phyloP scores from a whole-genome alignment of 92 coral and sea anemone species.

The Blastomussa wellsi region DNA sequence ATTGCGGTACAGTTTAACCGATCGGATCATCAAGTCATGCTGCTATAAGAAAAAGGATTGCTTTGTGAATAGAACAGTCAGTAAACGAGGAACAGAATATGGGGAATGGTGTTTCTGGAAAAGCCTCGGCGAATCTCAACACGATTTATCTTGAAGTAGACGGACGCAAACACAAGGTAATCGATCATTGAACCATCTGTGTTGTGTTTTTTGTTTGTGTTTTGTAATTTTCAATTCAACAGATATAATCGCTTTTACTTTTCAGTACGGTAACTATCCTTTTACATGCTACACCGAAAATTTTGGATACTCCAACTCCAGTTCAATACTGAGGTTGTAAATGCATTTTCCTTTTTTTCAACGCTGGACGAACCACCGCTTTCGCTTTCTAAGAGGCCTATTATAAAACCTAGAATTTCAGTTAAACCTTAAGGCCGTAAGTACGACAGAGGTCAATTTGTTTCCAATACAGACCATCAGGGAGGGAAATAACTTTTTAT shows the following conservation, averaged over 20 bases:
- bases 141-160: conserved; percentile 22
- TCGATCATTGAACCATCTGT: neutral
- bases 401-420: too few species aligned
- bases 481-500: too few species aligned
- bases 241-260: neutral
- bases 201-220: neutral
- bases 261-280: neutral
- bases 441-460: too few species aligned
- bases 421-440: too few species aligned
- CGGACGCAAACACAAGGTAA: conserved; percentile 30
- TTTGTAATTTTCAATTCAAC: neutral
- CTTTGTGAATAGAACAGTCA: neutral
- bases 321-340: too few species aligned
- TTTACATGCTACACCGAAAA: too few species aligned
- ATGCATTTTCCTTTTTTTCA: too few species aligned
- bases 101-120: conserved; percentile 35
- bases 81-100: neutral
- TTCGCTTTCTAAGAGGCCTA: neutral
- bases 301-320: neutral
- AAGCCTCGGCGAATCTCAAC: conserved; percentile 23
- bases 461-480: too few species aligned
- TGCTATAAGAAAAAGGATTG: neutral
- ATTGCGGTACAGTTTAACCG: neutral
- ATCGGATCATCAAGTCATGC: neutral
- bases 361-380: neutral